These are phyloP conservation scores for Girardia tigrina DNA, from an alignment of 2,888 invertebrate species.

Conservation along the genomic window DNA sequence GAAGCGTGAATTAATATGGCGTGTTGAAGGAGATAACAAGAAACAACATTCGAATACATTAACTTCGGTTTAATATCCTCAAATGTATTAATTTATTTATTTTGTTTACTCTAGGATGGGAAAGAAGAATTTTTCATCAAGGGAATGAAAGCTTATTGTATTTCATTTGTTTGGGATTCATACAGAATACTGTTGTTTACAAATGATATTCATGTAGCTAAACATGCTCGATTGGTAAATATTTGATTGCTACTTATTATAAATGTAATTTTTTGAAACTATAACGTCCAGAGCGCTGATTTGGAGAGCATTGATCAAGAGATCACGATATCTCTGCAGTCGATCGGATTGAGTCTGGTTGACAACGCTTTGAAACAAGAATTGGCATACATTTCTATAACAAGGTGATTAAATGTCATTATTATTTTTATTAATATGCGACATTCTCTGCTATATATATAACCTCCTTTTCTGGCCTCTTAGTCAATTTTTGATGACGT, in stretches of 20 bases:
- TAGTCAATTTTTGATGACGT: no score
- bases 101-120: constrained; percentile 55
- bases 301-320: constrained; percentile 63
- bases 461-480: no score
- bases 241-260: background rate
- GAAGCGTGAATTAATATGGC: constrained; percentile 54
- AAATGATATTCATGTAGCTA: constrained; percentile 58
- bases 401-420: no score
- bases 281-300: constrained; percentile 21
- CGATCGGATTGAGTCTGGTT: constrained; percentile 78
- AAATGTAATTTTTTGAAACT: no score
- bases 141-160: constrained; percentile 57
- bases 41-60: background rate
- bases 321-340: constrained; percentile 67
- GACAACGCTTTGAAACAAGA: constrained; percentile 58
- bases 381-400: constrained; percentile 43
- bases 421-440: no score
- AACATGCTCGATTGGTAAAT: constrained; percentile 57
- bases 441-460: no score
- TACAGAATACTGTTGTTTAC: constrained; percentile 82
- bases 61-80: background rate
- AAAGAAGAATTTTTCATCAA: constrained; percentile 56
- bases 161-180: constrained; percentile 80
- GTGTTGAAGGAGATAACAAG: constrained; percentile 45
- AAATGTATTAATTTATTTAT: no score